Evolutionary conservation across 2,888 invertebrate species (phyloP).

Genomic region (Helleia helle): DNA sequence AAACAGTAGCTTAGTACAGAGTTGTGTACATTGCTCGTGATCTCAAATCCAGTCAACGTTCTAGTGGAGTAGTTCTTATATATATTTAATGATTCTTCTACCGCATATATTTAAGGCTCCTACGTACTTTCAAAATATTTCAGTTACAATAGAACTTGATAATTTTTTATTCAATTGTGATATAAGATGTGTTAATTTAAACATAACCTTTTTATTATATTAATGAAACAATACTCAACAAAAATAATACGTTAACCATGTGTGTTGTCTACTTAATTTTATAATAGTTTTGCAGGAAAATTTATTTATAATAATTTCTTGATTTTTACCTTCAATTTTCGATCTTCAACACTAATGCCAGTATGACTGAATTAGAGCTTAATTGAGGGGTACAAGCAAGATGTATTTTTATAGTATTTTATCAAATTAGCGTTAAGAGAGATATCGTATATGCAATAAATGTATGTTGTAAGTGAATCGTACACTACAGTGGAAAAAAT

Average conservation of each 20-base stretch:
- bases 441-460: conserved; percentile 51
- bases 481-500: neutral
- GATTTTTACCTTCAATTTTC: neutral
- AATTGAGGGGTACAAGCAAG: conserved; percentile 23
- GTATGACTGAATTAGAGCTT: conserved; percentile 40
- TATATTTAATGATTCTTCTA: neutral
- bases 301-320: no score
- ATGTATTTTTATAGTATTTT: conserved; percentile 41
- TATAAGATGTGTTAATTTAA: no score
- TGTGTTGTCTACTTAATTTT: no score
- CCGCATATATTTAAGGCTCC: no score
- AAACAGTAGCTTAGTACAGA: conserved; percentile 8
- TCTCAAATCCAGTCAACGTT: conserved; percentile 27
- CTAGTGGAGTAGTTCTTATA: conserved; percentile 19
- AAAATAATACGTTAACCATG: no score
- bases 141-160: no score
- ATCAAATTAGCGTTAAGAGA: conserved; percentile 37
- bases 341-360: neutral
- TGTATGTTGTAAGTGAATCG: conserved; percentile 21
- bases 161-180: no score
- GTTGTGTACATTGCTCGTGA: conserved; percentile 20
- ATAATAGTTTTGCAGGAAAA: no score
- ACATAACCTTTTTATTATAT: no score
- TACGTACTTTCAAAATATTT: no score
- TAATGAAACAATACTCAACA: no score